phyloP scores from a whole-genome alignment of 35 echinoderm and acorn worm species.

The Apostichopus parvimensis region DNA sequence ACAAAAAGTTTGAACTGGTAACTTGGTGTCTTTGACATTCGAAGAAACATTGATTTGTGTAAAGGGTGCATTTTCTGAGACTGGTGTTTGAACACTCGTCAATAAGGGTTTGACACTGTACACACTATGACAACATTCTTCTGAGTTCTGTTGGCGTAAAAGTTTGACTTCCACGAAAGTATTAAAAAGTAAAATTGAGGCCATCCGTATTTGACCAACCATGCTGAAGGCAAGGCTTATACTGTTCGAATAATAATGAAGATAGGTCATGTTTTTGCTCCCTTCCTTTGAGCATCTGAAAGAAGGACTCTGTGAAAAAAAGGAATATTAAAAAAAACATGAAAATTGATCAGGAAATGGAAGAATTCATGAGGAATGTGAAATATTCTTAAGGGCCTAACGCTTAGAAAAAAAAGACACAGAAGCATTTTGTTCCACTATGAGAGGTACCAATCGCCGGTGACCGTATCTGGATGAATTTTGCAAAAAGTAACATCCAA shows the following conservation, averaged over 20 bases:
- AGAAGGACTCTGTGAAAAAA: slow-evolving; percentile 60
- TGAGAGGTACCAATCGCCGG: too few relatives aligned
- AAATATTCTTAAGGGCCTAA: too few relatives aligned
- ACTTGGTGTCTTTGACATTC: slow-evolving; percentile 60
- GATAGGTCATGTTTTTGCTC: slow-evolving; percentile 41
- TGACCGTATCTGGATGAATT: too few relatives aligned
- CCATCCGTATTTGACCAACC: slow-evolving; percentile 92
- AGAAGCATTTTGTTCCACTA: too few relatives aligned
- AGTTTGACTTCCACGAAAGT: slow-evolving; percentile 90
- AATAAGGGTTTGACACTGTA: slow-evolving; percentile 80
- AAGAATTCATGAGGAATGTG: too few relatives aligned
- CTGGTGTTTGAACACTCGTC: slow-evolving; percentile 48
- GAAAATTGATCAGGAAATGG: too few relatives aligned
- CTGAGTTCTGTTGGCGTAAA: slow-evolving; percentile 55
- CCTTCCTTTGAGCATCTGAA: slow-evolving; percentile 82
- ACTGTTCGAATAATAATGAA: slow-evolving; percentile 88
- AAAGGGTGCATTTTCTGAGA: slow-evolving; percentile 41
- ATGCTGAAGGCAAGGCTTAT: slow-evolving; percentile 83
- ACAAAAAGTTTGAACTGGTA: slow-evolving; percentile 73
- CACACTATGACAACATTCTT: slow-evolving; percentile 67
- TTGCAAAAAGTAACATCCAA: too few relatives aligned
- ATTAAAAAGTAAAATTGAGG: slow-evolving; percentile 92
- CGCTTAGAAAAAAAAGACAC: too few relatives aligned
- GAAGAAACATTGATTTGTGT: slow-evolving; percentile 12
- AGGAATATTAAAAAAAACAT: neutral